phyloP scores from a whole-genome alignment of 2,797 vertebrate genomes.

The Podarcis lilfordi region DNA sequence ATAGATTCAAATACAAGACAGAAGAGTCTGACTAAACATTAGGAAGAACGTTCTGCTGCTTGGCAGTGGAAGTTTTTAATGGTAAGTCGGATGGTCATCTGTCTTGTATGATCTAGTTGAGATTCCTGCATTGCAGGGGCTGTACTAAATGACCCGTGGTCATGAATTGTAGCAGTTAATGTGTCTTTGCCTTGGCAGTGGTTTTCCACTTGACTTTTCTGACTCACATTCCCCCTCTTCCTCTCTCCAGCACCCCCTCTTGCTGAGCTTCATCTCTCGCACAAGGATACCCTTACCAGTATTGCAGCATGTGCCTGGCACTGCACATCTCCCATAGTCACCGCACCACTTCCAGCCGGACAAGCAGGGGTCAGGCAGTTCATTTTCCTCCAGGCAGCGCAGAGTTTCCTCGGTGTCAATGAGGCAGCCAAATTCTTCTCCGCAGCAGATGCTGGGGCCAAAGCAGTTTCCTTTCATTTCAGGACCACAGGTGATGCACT shows the following conservation, averaged over 20 bases:
- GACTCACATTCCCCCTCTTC: too few relatives aligned
- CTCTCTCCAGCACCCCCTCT: accelerated
- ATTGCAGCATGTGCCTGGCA: constrained; percentile 84
- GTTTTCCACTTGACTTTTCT: too few relatives aligned
- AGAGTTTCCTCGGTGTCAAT: constrained; percentile 85
- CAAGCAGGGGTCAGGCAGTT: constrained; percentile 87
- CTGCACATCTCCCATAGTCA: constrained; percentile 78
- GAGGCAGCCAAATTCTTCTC: constrained; percentile 87
- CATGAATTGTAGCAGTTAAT: too few relatives aligned
- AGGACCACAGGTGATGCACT: constrained; percentile 87
- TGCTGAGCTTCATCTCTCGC: not conserved
- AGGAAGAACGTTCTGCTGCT: too few relatives aligned
- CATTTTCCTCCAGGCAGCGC: constrained; percentile 87
- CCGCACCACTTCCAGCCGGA: constrained; percentile 83
- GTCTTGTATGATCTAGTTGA: too few relatives aligned
- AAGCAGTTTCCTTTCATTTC: constrained; percentile 88
- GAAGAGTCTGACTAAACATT: too few relatives aligned
- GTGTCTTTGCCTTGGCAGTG: not conserved
- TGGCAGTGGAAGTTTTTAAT: too few relatives aligned
- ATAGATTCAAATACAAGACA: too few relatives aligned
- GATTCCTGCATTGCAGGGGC: too few relatives aligned
- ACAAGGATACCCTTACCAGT: constrained; percentile 70
- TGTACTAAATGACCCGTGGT: too few relatives aligned
- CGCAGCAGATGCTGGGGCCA: constrained; percentile 90
- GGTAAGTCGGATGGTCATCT: too few relatives aligned